These are phyloP conservation scores for Brachionus rubens DNA, from an alignment of 1,140 invertebrate genomes.

Conservation along the genomic window DNA sequence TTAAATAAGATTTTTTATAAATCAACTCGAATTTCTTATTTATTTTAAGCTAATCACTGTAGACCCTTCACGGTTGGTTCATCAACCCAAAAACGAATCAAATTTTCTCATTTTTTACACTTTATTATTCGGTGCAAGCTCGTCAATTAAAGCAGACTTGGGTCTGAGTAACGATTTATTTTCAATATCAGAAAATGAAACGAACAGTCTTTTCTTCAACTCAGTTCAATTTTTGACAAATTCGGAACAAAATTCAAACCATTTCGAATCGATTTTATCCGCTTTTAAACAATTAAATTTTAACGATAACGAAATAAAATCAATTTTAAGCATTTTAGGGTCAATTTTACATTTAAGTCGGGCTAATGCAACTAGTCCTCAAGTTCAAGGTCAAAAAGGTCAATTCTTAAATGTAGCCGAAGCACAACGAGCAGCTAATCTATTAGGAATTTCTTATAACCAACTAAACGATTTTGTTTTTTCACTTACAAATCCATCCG, in stretches of 20 bases:
- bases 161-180: background rate
- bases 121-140: constrained; percentile 71
- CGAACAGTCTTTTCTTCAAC: background rate
- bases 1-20: constrained; percentile 5
- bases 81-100: constrained; percentile 69
- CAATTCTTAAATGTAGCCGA: constrained; percentile 78
- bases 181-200: background rate
- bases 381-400: constrained; percentile 63
- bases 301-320: constrained; percentile 73
- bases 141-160: background rate
- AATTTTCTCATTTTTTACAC: constrained; percentile 79
- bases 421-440: constrained; percentile 74
- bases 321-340: constrained; percentile 79
- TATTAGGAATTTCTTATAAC: constrained; percentile 77
- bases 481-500: constrained; percentile 48
- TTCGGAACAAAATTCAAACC: background rate
- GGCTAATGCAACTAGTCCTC: constrained; percentile 64
- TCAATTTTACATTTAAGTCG: constrained; percentile 85
- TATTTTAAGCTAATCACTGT: constrained; percentile 67
- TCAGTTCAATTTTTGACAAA: background rate
- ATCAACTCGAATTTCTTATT: constrained; percentile 46
- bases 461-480: constrained; percentile 75
- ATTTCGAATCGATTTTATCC: background rate
- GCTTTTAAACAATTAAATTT: background rate
- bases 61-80: constrained; percentile 72